Percentiles rank a stretch among this genome's conserved stretches.
Evolutionary conservation across 2,888 invertebrate genomes (phyloP).

Genomic region (Xylota sylvarum): DNA sequence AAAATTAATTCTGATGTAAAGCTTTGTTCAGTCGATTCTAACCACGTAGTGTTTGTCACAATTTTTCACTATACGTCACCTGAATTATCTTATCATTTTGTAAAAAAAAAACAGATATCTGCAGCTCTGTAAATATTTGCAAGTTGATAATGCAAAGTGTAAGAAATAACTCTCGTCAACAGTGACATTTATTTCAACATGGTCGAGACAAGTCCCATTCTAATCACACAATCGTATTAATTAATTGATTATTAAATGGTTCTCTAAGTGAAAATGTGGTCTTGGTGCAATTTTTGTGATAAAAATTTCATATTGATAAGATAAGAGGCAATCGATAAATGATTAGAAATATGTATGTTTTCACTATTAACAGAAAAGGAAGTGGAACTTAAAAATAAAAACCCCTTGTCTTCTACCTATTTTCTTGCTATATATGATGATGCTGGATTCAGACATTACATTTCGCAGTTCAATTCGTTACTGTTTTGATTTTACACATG

Average conservation of each 20-base stretch:
- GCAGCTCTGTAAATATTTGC: constrained; percentile 56
- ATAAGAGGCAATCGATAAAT: not conserved
- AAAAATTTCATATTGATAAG: not conserved
- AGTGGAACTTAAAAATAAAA: not conserved
- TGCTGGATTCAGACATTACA: not conserved
- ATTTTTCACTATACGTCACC: not conserved
- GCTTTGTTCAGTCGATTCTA: not conserved
- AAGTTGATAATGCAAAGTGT: not conserved
- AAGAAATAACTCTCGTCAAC: constrained; percentile 15
- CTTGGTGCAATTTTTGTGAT: not conserved
- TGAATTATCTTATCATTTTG: constrained; percentile 9
- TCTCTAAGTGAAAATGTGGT: not conserved
- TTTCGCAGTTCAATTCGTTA: not conserved
- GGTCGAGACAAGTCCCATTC: not conserved
- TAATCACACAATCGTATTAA: not conserved
- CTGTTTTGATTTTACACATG: not conserved
- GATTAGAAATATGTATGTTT: not conserved
- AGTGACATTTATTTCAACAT: not conserved
- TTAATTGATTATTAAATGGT: not conserved
- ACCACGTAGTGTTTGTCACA: constrained; percentile 6
- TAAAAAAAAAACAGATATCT: constrained; percentile 1
- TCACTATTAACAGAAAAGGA: not conserved
- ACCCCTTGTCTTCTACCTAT: not conserved
- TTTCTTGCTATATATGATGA: not conserved
- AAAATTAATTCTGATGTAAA: not conserved